Conservation (phyloP, 2,797 vertebrate species). For the Gastrophryne carolinensis region DNA sequence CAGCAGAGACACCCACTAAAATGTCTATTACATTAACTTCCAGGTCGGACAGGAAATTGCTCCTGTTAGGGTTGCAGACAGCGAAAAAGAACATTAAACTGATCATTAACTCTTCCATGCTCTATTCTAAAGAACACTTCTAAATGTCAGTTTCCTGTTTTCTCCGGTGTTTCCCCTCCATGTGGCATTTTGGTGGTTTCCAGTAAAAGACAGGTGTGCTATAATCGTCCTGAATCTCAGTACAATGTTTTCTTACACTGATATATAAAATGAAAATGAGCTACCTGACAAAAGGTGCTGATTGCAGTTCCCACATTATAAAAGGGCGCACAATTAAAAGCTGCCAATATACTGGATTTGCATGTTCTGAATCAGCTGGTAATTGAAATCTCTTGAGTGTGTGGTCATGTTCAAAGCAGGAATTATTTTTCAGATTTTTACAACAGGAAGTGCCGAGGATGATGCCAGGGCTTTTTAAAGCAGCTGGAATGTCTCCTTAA, state of each 20-base stretch:
- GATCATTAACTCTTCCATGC: too few relatives aligned
- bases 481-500: neutral
- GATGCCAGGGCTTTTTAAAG: neutral
- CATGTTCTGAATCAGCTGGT: neutral
- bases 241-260: neutral
- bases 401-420: neutral
- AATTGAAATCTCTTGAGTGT: neutral
- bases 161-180: neutral
- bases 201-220: neutral
- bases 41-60: too few relatives aligned
- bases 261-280: slow-evolving; percentile 6
- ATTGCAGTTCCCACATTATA: neutral
- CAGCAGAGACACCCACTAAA: too few relatives aligned
- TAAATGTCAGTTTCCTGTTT: neutral
- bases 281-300: slow-evolving; percentile 28
- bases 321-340: slow-evolving; percentile 20
- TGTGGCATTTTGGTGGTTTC: neutral
- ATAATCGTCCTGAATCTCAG: neutral
- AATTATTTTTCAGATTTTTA: neutral
- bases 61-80: too few relatives aligned
- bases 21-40: too few relatives aligned
- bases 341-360: neutral
- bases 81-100: too few relatives aligned
- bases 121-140: too few relatives aligned
- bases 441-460: neutral